Percentiles rank a stretch among this genome's conserved stretches.
Conservation (phyloP, 2,888 invertebrate species). For the Ashinkailepas kermadecensis region DNA sequence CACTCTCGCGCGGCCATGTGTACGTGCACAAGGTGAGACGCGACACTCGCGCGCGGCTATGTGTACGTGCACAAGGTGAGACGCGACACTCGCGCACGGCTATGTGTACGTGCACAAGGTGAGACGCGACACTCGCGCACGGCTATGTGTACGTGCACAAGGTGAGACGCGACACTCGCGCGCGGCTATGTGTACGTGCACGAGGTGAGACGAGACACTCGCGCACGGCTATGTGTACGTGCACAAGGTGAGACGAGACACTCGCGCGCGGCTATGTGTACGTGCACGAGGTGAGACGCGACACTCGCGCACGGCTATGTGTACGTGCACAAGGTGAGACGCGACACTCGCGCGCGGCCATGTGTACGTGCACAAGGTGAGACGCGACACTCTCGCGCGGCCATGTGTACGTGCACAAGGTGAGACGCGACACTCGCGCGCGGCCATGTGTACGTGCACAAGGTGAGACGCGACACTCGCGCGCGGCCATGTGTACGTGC, state of each 20-base stretch:
- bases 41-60: neutral
- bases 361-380: neutral
- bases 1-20: neutral
- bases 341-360: neutral
- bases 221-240: neutral
- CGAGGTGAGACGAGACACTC: too few species aligned
- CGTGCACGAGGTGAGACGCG: too few species aligned
- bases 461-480: too few species aligned
- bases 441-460: neutral
- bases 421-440: neutral
- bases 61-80: neutral
- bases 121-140: neutral
- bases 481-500: neutral
- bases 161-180: neutral
- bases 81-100: neutral
- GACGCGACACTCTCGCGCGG: too few species aligned
- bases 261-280: neutral
- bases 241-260: too few species aligned
- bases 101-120: neutral
- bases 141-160: neutral
- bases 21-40: too few species aligned
- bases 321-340: too few species aligned
- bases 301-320: neutral
- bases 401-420: neutral
- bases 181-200: neutral